Evolutionary conservation across 2,113 vertebrate genomes (phyloP).

Genomic region (Amazona vittata): DNA sequence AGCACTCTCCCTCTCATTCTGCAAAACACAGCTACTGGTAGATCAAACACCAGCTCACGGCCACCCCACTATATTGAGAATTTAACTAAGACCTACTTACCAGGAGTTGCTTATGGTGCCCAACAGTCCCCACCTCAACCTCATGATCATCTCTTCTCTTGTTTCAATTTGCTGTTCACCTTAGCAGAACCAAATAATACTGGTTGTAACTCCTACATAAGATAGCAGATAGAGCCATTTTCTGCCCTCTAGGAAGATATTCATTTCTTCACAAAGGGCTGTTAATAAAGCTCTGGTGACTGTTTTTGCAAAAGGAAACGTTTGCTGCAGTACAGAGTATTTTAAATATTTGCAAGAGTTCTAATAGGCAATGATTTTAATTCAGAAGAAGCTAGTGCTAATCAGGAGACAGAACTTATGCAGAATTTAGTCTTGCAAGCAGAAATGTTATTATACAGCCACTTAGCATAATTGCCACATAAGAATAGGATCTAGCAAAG

Average conservation of each 20-base stretch:
- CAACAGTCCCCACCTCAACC: background rate
- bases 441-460: background rate
- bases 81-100: background rate
- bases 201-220: background rate
- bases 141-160: background rate
- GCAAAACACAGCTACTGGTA: background rate
- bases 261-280: background rate
- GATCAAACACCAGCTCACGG: fast-evolving
- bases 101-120: background rate
- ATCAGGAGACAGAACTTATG: background rate
- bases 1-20: fast-evolving
- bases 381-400: background rate
- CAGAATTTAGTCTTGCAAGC: constrained; percentile 8
- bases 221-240: background rate
- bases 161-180: background rate
- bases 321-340: background rate
- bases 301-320: background rate
- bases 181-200: background rate
- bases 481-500: constrained; percentile 26
- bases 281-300: background rate
- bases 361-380: background rate
- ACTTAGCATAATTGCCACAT: constrained; percentile 19
- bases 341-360: background rate
- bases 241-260: background rate
- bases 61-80: background rate